Conservation (phyloP, 2,888 invertebrate species). For the Ornithoptera priamus region DNA sequence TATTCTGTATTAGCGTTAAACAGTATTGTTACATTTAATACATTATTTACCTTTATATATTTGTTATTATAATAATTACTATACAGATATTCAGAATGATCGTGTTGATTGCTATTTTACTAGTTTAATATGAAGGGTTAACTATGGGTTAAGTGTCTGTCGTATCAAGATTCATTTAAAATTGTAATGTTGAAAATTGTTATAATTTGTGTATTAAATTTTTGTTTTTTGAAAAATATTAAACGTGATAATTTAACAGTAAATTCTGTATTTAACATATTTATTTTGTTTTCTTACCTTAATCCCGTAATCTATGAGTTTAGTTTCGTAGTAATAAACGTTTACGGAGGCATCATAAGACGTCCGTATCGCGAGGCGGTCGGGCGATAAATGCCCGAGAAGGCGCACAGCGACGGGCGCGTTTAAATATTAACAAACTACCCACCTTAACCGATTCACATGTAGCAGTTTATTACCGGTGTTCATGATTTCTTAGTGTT, state of each 20-base stretch:
- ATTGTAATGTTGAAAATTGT: too few relatives aligned
- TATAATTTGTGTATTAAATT: too few relatives aligned
- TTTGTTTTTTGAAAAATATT: too few relatives aligned
- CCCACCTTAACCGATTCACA: conserved; percentile 52
- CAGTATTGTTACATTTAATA: conserved; percentile 1
- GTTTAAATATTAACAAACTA: conserved; percentile 75
- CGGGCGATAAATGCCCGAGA: conserved; percentile 59
- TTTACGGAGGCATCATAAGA: conserved; percentile 48
- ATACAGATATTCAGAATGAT: background rate
- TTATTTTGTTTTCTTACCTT: conserved; percentile 5
- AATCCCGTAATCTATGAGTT: conserved; percentile 24
- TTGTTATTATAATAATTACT: background rate
- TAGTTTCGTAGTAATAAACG: conserved; percentile 48
- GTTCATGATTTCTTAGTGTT: conserved; percentile 30
- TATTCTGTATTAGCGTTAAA: conserved; percentile 11
- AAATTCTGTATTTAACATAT: conserved; percentile 9
- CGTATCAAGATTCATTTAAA: too few relatives aligned
- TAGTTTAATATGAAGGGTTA: too few relatives aligned
- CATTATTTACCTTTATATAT: background rate
- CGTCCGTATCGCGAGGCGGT: conserved; percentile 52
- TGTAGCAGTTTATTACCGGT: conserved; percentile 26
- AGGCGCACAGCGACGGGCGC: conserved; percentile 53
- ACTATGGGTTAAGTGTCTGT: too few relatives aligned
- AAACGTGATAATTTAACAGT: too few relatives aligned
- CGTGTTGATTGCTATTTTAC: too few relatives aligned